Evolutionary conservation across 2,797 vertebrate genomes (phyloP).

Genomic region (Discoglossus pictus): DNA sequence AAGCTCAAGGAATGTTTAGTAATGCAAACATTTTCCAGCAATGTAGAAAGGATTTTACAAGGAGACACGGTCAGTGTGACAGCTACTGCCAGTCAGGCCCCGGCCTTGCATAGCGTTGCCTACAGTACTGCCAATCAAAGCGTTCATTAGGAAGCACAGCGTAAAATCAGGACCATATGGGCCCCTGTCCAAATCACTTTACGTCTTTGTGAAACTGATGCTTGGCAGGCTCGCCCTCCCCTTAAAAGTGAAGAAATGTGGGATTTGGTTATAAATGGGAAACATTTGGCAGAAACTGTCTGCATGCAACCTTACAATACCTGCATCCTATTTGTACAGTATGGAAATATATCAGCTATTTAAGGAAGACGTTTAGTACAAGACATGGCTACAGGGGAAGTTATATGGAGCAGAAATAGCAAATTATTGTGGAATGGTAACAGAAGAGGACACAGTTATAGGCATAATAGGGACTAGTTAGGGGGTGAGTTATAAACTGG

Average conservation of each 20-base stretch:
- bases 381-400: too few species aligned
- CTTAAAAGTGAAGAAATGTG: constrained; percentile 14
- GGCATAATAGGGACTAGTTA: too few species aligned
- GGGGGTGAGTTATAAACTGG: too few species aligned
- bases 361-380: too few species aligned
- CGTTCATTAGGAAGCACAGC: constrained; percentile 32
- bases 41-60: constrained; percentile 24
- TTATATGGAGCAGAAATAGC: too few species aligned
- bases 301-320: constrained; percentile 2
- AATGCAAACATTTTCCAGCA: constrained; percentile 34
- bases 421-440: too few species aligned
- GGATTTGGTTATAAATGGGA: constrained; percentile 20
- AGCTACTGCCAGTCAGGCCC: constrained; percentile 35
- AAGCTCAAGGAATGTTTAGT: constrained; percentile 10
- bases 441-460: too few species aligned
- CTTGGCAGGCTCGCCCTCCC: constrained; percentile 22
- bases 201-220: constrained; percentile 32
- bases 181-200: constrained; percentile 40
- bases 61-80: constrained; percentile 23
- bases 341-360: not conserved
- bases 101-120: constrained; percentile 24
- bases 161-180: constrained; percentile 39
- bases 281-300: constrained; percentile 1
- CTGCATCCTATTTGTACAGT: not conserved
- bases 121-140: constrained; percentile 36